Evolutionary conservation across 2,888 invertebrate species (phyloP).

Genomic region (Netelia melanura): DNA sequence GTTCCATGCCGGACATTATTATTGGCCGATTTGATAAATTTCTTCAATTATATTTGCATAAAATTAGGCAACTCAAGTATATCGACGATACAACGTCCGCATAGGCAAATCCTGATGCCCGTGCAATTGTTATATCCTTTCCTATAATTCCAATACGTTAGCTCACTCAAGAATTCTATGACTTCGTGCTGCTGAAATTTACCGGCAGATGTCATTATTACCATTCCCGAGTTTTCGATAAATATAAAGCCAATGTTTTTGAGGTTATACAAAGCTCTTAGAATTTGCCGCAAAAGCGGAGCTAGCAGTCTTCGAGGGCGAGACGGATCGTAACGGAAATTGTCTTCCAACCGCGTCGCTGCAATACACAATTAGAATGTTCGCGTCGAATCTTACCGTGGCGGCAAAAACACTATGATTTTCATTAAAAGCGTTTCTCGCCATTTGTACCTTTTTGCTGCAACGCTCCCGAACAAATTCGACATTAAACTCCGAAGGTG

Average conservation of each 20-base stretch:
- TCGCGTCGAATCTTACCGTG: conserved; percentile 48
- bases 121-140: no score
- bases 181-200: neutral
- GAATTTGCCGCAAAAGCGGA: neutral
- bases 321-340: neutral
- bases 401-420: conserved; percentile 60
- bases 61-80: no score
- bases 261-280: neutral
- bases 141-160: no score
- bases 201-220: neutral
- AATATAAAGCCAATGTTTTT: no score
- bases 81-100: no score
- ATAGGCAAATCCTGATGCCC: no score
- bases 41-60: no score
- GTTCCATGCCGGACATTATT: no score
- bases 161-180: no score
- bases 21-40: no score
- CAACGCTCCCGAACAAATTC: conserved; percentile 51
- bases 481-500: no score
- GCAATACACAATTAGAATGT: conserved; percentile 54
- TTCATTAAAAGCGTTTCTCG: conserved; percentile 66
- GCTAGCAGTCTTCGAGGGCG: conserved; percentile 1
- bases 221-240: no score
- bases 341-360: conserved; percentile 61
- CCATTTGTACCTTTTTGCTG: conserved; percentile 75